Evolutionary conservation across 1,140 invertebrate species (phyloP), one percentile per base, ranked within the genome.

Genomic region (Drosophila rhopaloa): DNA sequence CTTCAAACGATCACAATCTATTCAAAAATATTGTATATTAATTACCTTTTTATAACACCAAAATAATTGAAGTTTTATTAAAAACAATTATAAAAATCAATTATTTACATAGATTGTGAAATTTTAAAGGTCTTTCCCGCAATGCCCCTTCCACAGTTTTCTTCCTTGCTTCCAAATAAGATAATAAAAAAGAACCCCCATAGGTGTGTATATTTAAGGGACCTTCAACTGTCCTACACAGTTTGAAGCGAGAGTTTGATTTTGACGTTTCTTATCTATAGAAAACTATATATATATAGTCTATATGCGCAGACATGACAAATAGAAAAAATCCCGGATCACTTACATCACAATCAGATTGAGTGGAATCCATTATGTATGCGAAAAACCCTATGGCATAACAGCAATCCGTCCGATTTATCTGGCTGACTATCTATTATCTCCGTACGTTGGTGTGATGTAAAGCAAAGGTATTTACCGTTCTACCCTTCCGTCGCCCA

Each of bases 201-300:
- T 27, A 41, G 14, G 9, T 44, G 10, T 19, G 5, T 51, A 19
- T 56, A 24, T 62, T 24, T 41, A 19, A 14, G 53, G 44, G 71
- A 75, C 72, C 72, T 75, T 75, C 72, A 75, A 67, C 61, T 67
- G 73, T 76, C 73, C 73, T 76, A 75, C 60, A 58, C 61, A 11
- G 16, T 47, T 16, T 48, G 9, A 61, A 53, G 29, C 38, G 29
- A 11, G 10, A 43, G 29, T 38, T 76, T 58, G 19, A 53, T 76
- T 75, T 68, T 54, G 72, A 59, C 73, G 51, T 44, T 76, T 67
- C 73, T 76, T 76, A 76, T 76, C 73, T 76, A 48, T 67, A 13
- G 58, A 62, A 56, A 48, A 37, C 38, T n/a, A 16, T 16, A 63
- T 43, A 44, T 27, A 16, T 11, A 55, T 7, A 29, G n/a, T 37